Conservation (phyloP, 2,113 vertebrate genomes). For the Procavia capensis region DNA sequence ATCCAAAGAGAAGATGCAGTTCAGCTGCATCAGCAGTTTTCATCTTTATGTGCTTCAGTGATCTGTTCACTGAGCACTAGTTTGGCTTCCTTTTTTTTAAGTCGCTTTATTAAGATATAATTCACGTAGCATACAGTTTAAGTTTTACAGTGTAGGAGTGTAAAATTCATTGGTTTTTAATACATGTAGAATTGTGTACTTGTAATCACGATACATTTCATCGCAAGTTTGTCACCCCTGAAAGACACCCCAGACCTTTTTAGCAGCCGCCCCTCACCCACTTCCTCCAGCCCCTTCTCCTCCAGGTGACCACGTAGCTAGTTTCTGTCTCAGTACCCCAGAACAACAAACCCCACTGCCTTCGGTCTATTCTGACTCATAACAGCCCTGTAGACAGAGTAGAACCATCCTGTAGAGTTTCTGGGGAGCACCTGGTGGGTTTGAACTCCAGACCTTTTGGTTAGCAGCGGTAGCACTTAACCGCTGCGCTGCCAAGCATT, state of each 20-base stretch:
- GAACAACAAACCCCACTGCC: too few relatives aligned
- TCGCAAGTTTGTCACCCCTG: neutral
- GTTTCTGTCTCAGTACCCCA: neutral
- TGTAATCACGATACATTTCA: neutral
- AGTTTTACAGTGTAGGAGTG: neutral
- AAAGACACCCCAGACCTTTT: neutral
- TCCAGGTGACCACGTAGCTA: neutral
- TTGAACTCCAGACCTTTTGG: too few relatives aligned
- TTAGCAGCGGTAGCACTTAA: too few relatives aligned
- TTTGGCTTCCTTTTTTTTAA: neutral
- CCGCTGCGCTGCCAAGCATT: too few relatives aligned
- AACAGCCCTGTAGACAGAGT: too few relatives aligned
- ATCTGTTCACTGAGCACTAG: neutral
- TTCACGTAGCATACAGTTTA: neutral
- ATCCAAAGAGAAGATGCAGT: neutral
- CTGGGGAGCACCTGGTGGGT: too few relatives aligned
- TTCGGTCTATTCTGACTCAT: too few relatives aligned
- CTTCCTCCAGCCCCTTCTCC: neutral
- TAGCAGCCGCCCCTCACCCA: neutral
- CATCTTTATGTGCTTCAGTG: neutral
- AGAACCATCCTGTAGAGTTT: too few relatives aligned
- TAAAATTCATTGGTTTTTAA: constrained; percentile 17
- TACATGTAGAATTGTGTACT: neutral
- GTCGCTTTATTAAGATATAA: constrained; percentile 13
- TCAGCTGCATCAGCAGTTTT: neutral